Evolutionary conservation across 2,797 vertebrate genomes (phyloP), one percentile per base, ranked within the genome.

Genomic region (Platalea minor): DNA sequence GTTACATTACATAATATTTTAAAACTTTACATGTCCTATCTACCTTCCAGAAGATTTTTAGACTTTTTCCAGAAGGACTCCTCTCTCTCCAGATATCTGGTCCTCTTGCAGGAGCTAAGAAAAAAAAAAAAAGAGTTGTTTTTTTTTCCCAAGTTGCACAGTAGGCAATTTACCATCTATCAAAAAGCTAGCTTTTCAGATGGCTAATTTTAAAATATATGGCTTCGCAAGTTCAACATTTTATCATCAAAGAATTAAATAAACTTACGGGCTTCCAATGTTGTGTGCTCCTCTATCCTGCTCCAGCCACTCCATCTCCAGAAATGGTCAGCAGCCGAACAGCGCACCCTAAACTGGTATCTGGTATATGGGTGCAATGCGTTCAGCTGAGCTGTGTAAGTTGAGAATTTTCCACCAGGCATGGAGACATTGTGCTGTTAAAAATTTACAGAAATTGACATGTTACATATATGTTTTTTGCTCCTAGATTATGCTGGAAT

Each of bases 41-140:
- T 98, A 98, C 98, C 98, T 98, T 98, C 98, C 98, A 98, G 80
- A 98, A 98, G 77, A 98, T 88, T 33, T 91, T 97, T 35, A 98
- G 23, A 54, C 91, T 98, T 91, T 93, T 97, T 56, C 97, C 97
- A 77, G 97, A 97, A 76, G 97, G 88, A 95, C 93, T 97, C 96
- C 93, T 97, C 61, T 98, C 98, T 94, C 98, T 96, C 98, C 98
- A 98, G 50, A 98, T 97, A 87, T 98, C 98, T 61, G 98, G 97
- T 79, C 97, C 97, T 88, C 94, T 98, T 68, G 95, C 82, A 96
- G 98, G 98, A 93, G 95, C 98, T 98, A 94, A 80, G 26, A 28
- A 88, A 80, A 53, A 77, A 93, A 72, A 84, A 43, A 63, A 9
- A 11, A 26, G 2, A 9, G 2, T 4, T 3, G 12, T 11, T 61